These are phyloP conservation scores for Apotomis turbidana DNA, from an alignment of 2,888 invertebrate genomes.

Conservation along the genomic window DNA sequence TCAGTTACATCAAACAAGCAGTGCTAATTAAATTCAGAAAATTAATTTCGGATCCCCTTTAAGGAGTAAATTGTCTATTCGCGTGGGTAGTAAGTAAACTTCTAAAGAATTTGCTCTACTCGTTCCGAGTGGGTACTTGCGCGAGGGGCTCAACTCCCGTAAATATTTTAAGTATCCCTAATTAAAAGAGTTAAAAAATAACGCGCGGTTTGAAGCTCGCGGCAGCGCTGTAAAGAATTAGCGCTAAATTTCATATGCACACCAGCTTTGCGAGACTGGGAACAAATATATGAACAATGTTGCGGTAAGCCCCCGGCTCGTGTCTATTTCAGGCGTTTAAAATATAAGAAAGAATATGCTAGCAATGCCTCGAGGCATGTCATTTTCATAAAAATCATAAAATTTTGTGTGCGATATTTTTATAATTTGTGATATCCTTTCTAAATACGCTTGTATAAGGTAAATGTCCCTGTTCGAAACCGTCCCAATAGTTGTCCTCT, in stretches of 20 bases:
- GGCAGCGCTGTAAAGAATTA: slow-evolving; percentile 19
- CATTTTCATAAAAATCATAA: not conserved
- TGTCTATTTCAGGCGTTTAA: slow-evolving; percentile 11
- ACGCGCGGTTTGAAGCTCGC: slow-evolving; percentile 4
- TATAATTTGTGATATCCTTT: no score
- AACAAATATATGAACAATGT: slow-evolving; percentile 16
- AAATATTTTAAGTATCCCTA: slow-evolving; percentile 43
- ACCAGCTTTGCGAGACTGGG: slow-evolving; percentile 11
- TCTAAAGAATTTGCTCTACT: slow-evolving; percentile 36
- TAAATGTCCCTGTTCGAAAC: no score
- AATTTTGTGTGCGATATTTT: no score
- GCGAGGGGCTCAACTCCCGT: slow-evolving; percentile 30
- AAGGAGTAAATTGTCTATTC: slow-evolving; percentile 38
- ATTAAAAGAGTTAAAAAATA: slow-evolving; percentile 44
- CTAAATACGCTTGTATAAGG: no score
- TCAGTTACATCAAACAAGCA: slow-evolving; percentile 38
- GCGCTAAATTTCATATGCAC: slow-evolving; percentile 9
- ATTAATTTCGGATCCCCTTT: slow-evolving; percentile 33
- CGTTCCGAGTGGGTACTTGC: slow-evolving; percentile 21
- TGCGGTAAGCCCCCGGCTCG: not conserved
- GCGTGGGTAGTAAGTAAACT: slow-evolving; percentile 29
- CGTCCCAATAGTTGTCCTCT: no score
- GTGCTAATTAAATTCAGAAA: slow-evolving; percentile 37
- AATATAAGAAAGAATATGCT: not conserved
- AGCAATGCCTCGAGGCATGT: not conserved